Base-by-base conservation (phyloP, 2,888 invertebrate species). In the Caenorhabditis sp. region DNA sequence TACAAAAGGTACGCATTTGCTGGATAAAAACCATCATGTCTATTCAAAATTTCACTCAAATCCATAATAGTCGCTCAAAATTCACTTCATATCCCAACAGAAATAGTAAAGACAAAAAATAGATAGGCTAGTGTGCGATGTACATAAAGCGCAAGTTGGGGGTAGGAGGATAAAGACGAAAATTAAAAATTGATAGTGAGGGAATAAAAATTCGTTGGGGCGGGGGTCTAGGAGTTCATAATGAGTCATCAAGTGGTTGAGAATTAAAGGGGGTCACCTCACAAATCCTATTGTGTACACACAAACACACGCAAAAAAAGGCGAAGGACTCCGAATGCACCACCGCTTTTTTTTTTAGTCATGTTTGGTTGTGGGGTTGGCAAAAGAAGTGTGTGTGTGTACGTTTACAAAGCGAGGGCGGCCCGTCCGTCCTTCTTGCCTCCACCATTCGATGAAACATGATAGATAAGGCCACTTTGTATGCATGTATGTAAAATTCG, bases 201-300 rank as follows among this genome's bases (percentile, higher is more conserved):
- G 9, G 5, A 17, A 30, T 15, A 48, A 26, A 48, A 30, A 35
- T 9, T 35, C 35, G 35, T 35, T 35, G 35, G 13, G 9, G 4
- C 13, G 35, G 35, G 35, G 13, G 48, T 15, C 1, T 1, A 46
- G 24, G 3, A 27, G 9, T 15, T 32, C 7, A 11, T 9, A 30
- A n/a, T 52, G 52, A 52, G 52, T 52, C 52, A 52, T 32, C 52
- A 11, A 30, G n/a, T n/a, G n/a, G n/a, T n/a, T n/a, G n/a, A n/a
- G n/a, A n/a, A n/a, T n/a, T n/a, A n/a, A n/a, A n/a, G n/a, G n/a
- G n/a, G n/a, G n/a, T n/a, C n/a, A n/a, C n/a, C n/a, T n/a, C n/a
- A n/a, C n/a, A n/a, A n/a, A n/a, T n/a, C n/a, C n/a, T n/a, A n/a
- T n/a, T 30, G 30, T 35, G 35, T 35, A 9, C 9, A 9, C 9